Conservation (phyloP, 2,113 vertebrate species). For the Oplegnathus fasciatus region DNA sequence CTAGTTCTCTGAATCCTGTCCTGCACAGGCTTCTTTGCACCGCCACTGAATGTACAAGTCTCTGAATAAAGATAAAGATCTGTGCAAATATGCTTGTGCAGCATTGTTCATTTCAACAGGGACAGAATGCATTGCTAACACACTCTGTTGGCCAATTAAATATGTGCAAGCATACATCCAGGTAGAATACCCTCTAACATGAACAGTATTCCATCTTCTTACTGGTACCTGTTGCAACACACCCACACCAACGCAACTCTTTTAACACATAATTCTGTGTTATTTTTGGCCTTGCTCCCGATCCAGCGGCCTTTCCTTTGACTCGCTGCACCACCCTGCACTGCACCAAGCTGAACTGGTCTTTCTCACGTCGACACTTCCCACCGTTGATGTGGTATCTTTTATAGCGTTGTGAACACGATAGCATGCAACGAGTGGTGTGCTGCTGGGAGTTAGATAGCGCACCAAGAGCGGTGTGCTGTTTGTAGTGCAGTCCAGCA, state of each 20-base stretch:
- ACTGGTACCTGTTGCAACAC: conserved; percentile 20
- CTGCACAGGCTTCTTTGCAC: background rate
- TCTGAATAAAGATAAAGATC: conserved; percentile 6
- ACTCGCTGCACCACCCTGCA: conserved; percentile 25
- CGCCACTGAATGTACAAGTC: background rate
- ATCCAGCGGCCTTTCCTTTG: conserved; percentile 2
- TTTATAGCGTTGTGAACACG: conserved; percentile 57
- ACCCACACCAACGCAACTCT: background rate
- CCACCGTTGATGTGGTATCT: conserved; percentile 68
- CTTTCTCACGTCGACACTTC: conserved; percentile 71
- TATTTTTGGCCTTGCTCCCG: background rate
- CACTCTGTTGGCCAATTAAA: background rate
- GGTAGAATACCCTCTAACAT: background rate
- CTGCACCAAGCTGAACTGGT: conserved; percentile 32
- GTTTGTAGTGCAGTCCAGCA: conserved; percentile 68
- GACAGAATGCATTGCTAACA: background rate
- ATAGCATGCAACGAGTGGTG: conserved; percentile 59
- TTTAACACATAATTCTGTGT: background rate
- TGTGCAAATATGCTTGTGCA: background rate
- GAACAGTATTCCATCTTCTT: background rate
- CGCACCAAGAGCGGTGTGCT: conserved; percentile 42
- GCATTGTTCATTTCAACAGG: background rate
- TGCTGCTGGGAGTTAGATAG: conserved; percentile 56
- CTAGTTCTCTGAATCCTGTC: conserved; percentile 10
- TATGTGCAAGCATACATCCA: background rate